A percentile compares a stretch with the other conserved stretches of the same genome.
phyloP scores from a whole-genome alignment of 2,797 vertebrate genomes.

The Arrhamphus sclerolepis region DNA sequence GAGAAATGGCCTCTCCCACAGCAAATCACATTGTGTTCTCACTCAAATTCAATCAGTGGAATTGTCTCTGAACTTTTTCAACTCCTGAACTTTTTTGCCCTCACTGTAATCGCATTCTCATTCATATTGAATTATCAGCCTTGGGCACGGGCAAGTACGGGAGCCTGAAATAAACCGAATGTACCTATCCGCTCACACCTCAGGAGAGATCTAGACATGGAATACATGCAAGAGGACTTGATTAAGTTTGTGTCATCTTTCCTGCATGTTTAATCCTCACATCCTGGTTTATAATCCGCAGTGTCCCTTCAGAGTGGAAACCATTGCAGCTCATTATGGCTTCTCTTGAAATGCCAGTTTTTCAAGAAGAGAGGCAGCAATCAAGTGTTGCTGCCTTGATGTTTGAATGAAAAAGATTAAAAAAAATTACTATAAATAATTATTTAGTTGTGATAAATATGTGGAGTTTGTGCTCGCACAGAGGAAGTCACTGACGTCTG shows the following conservation, averaged over 20 bases:
- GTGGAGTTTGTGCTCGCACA: background rate
- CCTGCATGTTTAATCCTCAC: constrained; percentile 33
- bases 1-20: constrained; percentile 42
- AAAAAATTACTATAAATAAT: background rate
- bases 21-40: constrained; percentile 66
- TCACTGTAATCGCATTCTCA: constrained; percentile 57
- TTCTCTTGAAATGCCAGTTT: background rate
- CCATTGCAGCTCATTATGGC: constrained; percentile 23
- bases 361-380: constrained; percentile 35
- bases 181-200: constrained; percentile 26
- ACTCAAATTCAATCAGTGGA: constrained; percentile 60
- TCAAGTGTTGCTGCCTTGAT: constrained; percentile 5
- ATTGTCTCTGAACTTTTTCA: constrained; percentile 61
- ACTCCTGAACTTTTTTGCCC: constrained; percentile 55
- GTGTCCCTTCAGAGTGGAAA: constrained; percentile 46
- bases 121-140: constrained; percentile 56
- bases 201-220: constrained; percentile 20
- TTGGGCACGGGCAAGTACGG: constrained; percentile 15
- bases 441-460: background rate
- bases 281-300: constrained; percentile 36
- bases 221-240: constrained; percentile 25
- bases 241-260: constrained; percentile 36
- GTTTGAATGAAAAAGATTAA: background rate
- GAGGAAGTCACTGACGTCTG: background rate
- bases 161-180: constrained; percentile 46